phyloP scores from a whole-genome alignment of 1,140 invertebrate species.

The Holcopasites calliopsidis region DNA sequence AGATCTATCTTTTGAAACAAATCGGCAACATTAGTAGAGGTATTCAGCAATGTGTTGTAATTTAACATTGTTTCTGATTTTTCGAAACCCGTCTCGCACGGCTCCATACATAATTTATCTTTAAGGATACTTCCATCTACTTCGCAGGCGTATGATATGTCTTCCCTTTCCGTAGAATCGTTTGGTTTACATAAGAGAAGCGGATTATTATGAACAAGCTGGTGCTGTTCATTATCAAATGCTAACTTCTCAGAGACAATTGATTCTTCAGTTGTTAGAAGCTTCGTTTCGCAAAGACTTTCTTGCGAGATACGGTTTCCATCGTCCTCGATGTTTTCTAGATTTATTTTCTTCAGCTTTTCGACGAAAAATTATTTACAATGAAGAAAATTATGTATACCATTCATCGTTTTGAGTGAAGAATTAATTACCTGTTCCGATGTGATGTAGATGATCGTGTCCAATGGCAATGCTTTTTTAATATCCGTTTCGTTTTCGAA shows the following conservation, averaged over 20 bases:
- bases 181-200: slow-evolving; percentile 10
- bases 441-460: slow-evolving; percentile 64
- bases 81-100: slow-evolving; percentile 6
- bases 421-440: slow-evolving; percentile 65
- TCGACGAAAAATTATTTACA: slow-evolving; percentile 7
- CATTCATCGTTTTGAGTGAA: slow-evolving; percentile 14
- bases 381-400: slow-evolving; percentile 8
- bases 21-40: slow-evolving; percentile 25
- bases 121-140: slow-evolving; percentile 37
- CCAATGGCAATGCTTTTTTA: slow-evolving; percentile 42
- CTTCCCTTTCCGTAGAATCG: slow-evolving; percentile 14
- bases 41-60: slow-evolving; percentile 9
- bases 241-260: slow-evolving; percentile 21
- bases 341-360: slow-evolving; percentile 65
- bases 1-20: slow-evolving; percentile 41
- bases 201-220: background rate
- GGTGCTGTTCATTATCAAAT: slow-evolving; percentile 29
- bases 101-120: slow-evolving; percentile 7
- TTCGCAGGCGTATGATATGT: slow-evolving; percentile 18
- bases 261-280: slow-evolving; percentile 24
- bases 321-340: slow-evolving; percentile 65
- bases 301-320: slow-evolving; percentile 56
- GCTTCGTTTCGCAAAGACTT: slow-evolving; percentile 58
- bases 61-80: slow-evolving; percentile 3
- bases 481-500: slow-evolving; percentile 20